Evolutionary conservation across 2,113 vertebrate genomes (phyloP).

Genomic region (Trogon melanurus): DNA sequence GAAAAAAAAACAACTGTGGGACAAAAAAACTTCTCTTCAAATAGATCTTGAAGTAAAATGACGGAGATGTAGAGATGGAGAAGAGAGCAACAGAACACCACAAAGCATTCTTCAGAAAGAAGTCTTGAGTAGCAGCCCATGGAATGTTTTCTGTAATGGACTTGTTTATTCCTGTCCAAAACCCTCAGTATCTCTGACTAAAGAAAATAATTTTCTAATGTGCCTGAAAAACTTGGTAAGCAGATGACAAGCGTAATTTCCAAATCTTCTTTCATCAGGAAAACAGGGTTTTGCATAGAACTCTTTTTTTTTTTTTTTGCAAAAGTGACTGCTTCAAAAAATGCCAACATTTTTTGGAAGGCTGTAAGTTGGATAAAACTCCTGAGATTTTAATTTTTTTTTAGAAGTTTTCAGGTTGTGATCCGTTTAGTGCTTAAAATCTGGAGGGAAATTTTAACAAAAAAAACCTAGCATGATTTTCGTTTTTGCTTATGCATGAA

Average conservation of each 20-base stretch:
- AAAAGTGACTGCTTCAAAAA: not conserved
- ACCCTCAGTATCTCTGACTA: not conserved
- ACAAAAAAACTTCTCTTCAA: not conserved
- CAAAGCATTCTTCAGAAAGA: not conserved
- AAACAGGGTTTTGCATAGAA: not conserved
- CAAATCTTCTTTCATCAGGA: not conserved
- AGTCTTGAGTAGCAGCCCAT: not conserved
- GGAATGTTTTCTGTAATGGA: not conserved
- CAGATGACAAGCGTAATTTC: not conserved
- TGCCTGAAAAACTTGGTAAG: not conserved
- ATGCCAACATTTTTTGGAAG: not conserved
- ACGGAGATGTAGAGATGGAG: not conserved
- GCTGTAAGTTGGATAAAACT: not conserved
- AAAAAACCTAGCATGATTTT: not conserved
- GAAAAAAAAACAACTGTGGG: not conserved
- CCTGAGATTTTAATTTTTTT: not conserved
- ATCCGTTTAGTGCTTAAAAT: slow-evolving; percentile 17
- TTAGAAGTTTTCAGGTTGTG: not conserved
- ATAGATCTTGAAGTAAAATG: not conserved
- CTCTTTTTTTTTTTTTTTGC: not conserved
- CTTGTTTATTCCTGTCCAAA: not conserved
- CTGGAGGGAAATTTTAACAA: not conserved
- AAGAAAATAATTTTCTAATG: not conserved
- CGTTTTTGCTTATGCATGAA: slow-evolving; percentile 40
- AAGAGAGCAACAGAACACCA: not conserved